Conservation (phyloP, 2,888 invertebrate species). For the Eupeodes latifasciatus region DNA sequence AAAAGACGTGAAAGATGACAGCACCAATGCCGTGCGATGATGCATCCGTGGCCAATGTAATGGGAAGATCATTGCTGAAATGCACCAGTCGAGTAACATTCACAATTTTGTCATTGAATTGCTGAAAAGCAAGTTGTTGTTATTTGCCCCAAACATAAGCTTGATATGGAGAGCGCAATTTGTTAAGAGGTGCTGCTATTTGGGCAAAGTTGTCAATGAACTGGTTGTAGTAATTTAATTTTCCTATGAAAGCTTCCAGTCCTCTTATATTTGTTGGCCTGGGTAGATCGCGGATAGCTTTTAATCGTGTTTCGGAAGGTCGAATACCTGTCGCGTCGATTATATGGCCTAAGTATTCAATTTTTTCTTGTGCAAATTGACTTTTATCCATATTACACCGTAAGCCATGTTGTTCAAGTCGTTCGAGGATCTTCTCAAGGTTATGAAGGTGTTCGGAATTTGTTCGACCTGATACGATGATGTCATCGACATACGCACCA, state of each 20-base stretch:
- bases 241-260: slow-evolving; percentile 62
- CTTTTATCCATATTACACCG: slow-evolving; percentile 10
- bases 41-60: too few species aligned
- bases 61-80: too few species aligned
- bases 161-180: too few species aligned
- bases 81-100: too few species aligned
- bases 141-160: too few species aligned
- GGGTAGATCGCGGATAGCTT: slow-evolving; percentile 22
- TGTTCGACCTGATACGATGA: background rate
- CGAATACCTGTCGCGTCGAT: slow-evolving; percentile 35
- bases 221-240: slow-evolving; percentile 72
- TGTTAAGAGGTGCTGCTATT: too few species aligned
- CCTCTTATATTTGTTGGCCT: slow-evolving; percentile 48
- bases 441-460: slow-evolving; percentile 47
- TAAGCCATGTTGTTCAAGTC: slow-evolving; percentile 57
- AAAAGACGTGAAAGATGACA: too few species aligned
- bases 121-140: too few species aligned
- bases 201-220: too few species aligned
- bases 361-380: too few species aligned
- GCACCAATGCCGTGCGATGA: too few species aligned
- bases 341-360: too few species aligned
- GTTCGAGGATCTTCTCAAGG: slow-evolving; percentile 38
- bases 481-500: background rate
- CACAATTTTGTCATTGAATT: slow-evolving; percentile 41
- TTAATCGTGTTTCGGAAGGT: slow-evolving; percentile 32